These are phyloP conservation scores for Abrostola tripartita DNA, from an alignment of 2,888 invertebrate genomes.

Conservation along the genomic window DNA sequence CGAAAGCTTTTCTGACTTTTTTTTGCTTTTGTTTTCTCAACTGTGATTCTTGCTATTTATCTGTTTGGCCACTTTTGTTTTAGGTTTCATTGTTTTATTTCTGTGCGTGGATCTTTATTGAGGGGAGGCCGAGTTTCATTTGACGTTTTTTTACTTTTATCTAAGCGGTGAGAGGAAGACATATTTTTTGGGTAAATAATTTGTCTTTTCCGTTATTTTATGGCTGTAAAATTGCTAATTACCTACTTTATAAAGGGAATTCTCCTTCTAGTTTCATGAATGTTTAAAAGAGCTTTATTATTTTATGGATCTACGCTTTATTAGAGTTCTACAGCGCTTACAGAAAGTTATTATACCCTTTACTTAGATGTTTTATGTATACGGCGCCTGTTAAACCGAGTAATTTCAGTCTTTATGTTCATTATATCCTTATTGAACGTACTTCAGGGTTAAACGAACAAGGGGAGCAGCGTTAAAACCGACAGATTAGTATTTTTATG, in stretches of 20 bases:
- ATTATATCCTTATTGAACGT: conserved; percentile 6
- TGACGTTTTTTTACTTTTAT: conserved; percentile 55
- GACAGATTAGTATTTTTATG: background rate
- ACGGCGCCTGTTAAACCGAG: conserved; percentile 25
- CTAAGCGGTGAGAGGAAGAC: conserved; percentile 53
- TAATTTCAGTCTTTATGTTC: conserved; percentile 30
- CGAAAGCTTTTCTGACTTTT: conserved; percentile 79
- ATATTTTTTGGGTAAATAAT: conserved; percentile 52
- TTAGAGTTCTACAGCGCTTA: conserved; percentile 7
- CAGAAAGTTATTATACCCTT: conserved; percentile 4
- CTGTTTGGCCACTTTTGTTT: conserved; percentile 80
- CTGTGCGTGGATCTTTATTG: conserved; percentile 73
- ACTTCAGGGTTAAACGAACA: background rate
- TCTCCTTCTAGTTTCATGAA: background rate
- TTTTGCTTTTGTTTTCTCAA: conserved; percentile 71
- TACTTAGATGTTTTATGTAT: conserved; percentile 31
- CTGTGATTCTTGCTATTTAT: conserved; percentile 82
- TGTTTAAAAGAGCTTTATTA: conserved; percentile 3
- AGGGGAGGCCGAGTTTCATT: conserved; percentile 64
- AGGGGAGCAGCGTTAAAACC: background rate
- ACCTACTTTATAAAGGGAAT: background rate
- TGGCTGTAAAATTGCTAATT: background rate
- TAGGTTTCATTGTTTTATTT: conserved; percentile 78
- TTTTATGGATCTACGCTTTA: conserved; percentile 9
- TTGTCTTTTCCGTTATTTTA: background rate